Conservation (phyloP, 2,113 vertebrate species). For the Aix galericulata region DNA sequence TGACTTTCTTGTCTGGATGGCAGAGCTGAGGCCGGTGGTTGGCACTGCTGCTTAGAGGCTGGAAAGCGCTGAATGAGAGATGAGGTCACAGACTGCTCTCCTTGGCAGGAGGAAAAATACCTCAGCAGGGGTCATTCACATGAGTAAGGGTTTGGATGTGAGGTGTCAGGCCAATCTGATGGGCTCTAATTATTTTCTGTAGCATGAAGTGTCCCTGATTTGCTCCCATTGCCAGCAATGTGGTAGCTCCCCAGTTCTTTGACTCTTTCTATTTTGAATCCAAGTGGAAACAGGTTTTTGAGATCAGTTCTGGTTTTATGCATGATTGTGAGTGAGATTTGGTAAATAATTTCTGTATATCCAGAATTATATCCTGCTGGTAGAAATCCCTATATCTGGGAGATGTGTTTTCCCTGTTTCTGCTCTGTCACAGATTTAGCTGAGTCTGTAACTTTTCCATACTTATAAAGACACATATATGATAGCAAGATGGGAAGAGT, state of each 20-base stretch:
- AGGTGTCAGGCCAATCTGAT: constrained; percentile 19
- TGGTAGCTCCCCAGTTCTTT: neutral
- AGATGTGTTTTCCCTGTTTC: neutral
- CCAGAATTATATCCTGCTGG: neutral
- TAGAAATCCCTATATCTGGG: neutral
- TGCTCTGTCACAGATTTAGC: neutral
- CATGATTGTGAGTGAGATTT: neutral
- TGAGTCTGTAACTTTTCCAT: neutral
- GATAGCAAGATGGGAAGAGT: neutral
- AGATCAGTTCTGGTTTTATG: neutral
- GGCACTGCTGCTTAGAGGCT: neutral
- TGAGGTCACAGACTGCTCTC: neutral
- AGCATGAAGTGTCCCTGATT: constrained; percentile 44
- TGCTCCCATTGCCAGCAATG: neutral
- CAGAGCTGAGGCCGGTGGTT: neutral
- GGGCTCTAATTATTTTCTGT: constrained; percentile 35
- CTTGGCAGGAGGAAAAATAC: constrained; percentile 22
- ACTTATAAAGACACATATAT: neutral
- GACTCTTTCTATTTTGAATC: neutral
- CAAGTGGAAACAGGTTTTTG: neutral
- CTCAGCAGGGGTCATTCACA: constrained; percentile 35
- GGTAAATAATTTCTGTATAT: neutral
- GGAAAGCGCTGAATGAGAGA: neutral
- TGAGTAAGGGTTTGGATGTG: neutral
- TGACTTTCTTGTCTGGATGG: constrained; percentile 28